phyloP scores from a whole-genome alignment of 2,113 vertebrate genomes.

The Montifringilla adamsi region DNA sequence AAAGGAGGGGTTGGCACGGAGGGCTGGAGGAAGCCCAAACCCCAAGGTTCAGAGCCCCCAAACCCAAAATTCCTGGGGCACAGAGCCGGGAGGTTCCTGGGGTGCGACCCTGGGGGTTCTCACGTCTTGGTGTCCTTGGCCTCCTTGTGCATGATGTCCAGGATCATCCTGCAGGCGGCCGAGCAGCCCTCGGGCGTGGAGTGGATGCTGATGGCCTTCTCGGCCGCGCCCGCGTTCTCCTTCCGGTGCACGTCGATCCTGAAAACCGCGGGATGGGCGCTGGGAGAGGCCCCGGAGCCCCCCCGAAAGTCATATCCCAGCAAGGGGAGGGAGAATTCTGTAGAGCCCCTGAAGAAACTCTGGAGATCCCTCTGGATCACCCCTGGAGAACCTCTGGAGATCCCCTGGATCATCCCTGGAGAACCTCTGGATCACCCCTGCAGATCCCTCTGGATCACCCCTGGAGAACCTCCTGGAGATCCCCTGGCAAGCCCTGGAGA shows the following conservation, averaged over 20 bases:
- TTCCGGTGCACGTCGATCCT: constrained; percentile 93
- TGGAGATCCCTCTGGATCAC: background rate
- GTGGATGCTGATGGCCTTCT: constrained; percentile 96
- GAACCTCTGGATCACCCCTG: too few relatives aligned
- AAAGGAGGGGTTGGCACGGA: background rate
- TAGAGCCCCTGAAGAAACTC: too few relatives aligned
- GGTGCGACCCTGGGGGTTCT: background rate
- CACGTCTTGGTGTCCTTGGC: constrained; percentile 97
- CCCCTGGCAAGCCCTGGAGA: too few relatives aligned
- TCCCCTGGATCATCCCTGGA: accelerated
- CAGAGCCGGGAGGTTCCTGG: accelerated
- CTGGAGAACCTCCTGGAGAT: too few relatives aligned
- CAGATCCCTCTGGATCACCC: too few relatives aligned
- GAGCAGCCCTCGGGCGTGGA: constrained; percentile 94
- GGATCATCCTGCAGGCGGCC: constrained; percentile 89
- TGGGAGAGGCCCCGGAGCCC: background rate
- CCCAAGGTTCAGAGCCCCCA: too few relatives aligned
- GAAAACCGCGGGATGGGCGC: background rate
- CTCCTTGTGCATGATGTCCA: constrained; percentile 97
- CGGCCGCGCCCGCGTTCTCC: constrained; percentile 90
- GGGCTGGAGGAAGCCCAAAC: background rate
- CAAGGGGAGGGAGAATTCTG: background rate
- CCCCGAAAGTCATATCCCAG: background rate
- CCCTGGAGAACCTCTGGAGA: too few relatives aligned
- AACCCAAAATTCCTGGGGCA: background rate